These are phyloP conservation scores for Holotrichia oblita DNA, from an alignment of 1,140 invertebrate genomes.

Conservation along the genomic window DNA sequence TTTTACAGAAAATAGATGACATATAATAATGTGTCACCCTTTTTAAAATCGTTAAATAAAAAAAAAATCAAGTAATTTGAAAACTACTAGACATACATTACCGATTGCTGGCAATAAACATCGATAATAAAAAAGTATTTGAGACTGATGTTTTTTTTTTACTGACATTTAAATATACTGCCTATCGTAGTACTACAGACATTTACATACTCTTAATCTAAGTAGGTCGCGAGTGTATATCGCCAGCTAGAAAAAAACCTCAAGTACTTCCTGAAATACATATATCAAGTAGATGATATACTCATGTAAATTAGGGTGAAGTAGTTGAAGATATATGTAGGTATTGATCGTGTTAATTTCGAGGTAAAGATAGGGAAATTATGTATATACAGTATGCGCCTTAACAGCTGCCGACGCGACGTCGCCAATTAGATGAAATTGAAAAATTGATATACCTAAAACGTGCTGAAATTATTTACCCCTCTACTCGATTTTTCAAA, in stretches of 20 bases:
- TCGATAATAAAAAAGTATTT: not conserved
- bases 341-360: not conserved
- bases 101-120: no score
- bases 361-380: not conserved
- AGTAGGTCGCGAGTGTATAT: conserved; percentile 3
- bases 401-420: no score
- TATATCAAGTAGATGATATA: not conserved
- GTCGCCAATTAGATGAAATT: no score
- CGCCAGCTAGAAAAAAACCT: not conserved
- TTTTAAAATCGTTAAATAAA: no score
- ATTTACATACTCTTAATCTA: not conserved
- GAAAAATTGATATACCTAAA: no score
- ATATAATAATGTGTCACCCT: no score
- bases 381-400: no score
- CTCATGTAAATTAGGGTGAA: not conserved
- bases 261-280: conserved; percentile 16
- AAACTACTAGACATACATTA: no score
- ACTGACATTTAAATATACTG: not conserved
- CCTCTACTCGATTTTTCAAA: no score
- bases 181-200: not conserved
- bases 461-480: no score
- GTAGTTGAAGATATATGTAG: not conserved
- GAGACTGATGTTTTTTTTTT: not conserved
- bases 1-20: no score
- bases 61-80: no score